These are phyloP conservation scores for Erinaceus europaeus DNA, from an alignment of 2,113 vertebrate genomes.

Conservation along the genomic window DNA sequence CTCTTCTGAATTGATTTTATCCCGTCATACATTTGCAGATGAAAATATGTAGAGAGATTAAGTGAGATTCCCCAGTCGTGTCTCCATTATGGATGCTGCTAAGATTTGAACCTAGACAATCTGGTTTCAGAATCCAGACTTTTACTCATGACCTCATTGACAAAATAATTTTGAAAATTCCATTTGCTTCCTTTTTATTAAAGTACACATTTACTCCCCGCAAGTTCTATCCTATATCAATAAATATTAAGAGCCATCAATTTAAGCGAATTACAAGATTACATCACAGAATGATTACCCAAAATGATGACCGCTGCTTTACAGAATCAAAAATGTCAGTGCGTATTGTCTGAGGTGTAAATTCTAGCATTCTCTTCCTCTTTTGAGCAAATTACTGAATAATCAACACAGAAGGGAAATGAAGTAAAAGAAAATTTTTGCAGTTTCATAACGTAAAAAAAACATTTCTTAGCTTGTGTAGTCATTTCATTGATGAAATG, in stretches of 20 bases:
- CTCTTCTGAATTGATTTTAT: not conserved
- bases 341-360: not conserved
- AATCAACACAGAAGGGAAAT: not conserved
- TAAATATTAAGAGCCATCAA: not conserved
- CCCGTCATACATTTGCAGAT: not conserved
- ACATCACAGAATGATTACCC: not conserved
- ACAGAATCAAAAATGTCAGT: not conserved
- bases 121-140: not conserved
- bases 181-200: not conserved
- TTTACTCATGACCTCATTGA: not conserved
- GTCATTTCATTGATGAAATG: not conserved
- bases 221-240: not conserved
- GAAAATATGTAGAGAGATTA: not conserved
- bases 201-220: not conserved
- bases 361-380: not conserved
- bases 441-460: not conserved
- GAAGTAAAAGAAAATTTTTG: not conserved
- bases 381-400: not conserved
- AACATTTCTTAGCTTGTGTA: conserved; percentile 9
- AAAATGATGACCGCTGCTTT: no score
- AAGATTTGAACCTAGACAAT: not conserved
- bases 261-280: not conserved
- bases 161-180: not conserved
- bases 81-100: rapidly evolving
- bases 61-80: not conserved